phyloP scores from a whole-genome alignment of 2,888 invertebrate genomes.

The Molanna angustata region DNA sequence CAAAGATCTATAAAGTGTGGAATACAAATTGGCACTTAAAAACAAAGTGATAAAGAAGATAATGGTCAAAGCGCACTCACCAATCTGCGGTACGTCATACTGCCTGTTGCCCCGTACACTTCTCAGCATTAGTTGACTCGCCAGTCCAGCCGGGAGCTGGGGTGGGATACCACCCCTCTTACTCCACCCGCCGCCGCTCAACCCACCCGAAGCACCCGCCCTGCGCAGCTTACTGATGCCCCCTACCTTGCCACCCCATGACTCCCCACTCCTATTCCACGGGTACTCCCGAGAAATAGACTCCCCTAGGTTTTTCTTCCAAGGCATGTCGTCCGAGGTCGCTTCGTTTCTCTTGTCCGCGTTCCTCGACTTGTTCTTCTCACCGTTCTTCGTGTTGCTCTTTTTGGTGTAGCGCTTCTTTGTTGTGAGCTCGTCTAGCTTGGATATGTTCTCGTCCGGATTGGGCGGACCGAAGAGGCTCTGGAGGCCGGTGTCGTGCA shows the following conservation, averaged over 20 bases:
- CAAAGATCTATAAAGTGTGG: no score
- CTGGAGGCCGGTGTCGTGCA: slow-evolving; percentile 32
- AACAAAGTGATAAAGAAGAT: no score
- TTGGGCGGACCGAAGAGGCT: slow-evolving; percentile 31
- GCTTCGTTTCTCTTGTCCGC: slow-evolving; percentile 23
- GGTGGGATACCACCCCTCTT: slow-evolving; percentile 41
- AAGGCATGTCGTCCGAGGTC: slow-evolving; percentile 25
- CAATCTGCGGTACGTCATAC: slow-evolving; percentile 85
- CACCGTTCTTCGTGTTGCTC: slow-evolving; percentile 32
- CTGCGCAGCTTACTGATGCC: slow-evolving; percentile 29
- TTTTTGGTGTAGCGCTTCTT: slow-evolving; percentile 40
- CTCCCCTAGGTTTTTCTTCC: slow-evolving; percentile 41
- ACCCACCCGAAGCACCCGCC: slow-evolving; percentile 21
- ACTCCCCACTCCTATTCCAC: slow-evolving; percentile 32
- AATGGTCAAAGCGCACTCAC: slow-evolving; percentile 60
- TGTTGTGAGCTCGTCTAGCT: slow-evolving; percentile 39
- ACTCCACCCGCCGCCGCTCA: slow-evolving; percentile 41
- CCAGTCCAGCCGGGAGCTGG: slow-evolving; percentile 56
- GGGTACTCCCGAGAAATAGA: slow-evolving; percentile 30
- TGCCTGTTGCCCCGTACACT: slow-evolving; percentile 72
- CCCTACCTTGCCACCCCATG: slow-evolving; percentile 26
- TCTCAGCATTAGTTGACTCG: slow-evolving; percentile 75
- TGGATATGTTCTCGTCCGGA: slow-evolving; percentile 34
- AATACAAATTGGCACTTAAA: no score
- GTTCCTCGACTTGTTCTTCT: slow-evolving; percentile 24